Conservation (phyloP, 2,797 vertebrate species). For the Buceros bicornis region DNA sequence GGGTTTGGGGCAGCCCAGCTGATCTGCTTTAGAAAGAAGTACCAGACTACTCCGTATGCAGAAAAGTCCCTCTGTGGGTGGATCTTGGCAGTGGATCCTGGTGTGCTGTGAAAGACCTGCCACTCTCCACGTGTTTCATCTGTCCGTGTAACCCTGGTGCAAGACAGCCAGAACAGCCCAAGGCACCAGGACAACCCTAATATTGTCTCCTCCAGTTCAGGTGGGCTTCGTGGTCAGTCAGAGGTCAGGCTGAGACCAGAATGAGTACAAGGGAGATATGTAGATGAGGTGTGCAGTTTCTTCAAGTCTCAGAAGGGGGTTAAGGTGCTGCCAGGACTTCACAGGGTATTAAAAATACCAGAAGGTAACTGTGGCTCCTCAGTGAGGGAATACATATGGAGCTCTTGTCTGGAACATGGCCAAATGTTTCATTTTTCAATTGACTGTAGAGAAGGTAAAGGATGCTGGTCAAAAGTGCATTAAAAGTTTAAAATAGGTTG, state of each 20-base stretch:
- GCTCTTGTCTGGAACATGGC: neutral
- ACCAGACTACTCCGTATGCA: neutral
- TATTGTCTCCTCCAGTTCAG: neutral
- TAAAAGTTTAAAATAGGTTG: neutral
- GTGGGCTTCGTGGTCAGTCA: neutral
- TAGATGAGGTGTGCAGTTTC: neutral
- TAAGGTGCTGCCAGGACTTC: neutral
- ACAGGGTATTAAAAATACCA: neutral
- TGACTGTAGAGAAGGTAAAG: neutral
- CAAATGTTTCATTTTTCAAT: neutral
- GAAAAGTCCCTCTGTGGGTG: neutral
- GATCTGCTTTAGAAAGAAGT: neutral
- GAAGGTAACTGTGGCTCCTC: neutral
- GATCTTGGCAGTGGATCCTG: neutral
- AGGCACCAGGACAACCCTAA: neutral
- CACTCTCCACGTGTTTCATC: neutral
- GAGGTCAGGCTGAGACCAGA: neutral
- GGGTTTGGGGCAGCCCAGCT: neutral
- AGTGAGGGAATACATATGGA: neutral
- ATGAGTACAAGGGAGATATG: neutral
- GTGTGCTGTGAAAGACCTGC: neutral
- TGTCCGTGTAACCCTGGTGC: neutral
- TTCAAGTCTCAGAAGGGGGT: neutral
- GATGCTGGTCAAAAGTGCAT: neutral
- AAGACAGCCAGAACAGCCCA: neutral